Evolutionary conservation across 1,140 invertebrate species (phyloP), one percentile per base, ranked within the genome.

Genomic region (Heliconius hewitsoni): DNA sequence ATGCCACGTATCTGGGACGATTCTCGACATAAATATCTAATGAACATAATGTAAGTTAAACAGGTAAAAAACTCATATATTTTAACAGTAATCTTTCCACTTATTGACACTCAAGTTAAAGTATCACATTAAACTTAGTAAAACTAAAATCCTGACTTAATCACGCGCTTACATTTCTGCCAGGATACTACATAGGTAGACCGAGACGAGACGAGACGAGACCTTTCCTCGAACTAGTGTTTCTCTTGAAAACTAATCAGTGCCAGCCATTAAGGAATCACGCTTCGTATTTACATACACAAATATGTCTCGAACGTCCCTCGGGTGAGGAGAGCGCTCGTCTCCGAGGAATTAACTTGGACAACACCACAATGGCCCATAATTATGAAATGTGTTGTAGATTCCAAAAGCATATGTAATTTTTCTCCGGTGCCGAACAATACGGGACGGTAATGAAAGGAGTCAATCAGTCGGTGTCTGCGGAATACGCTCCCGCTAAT

Each of bases 381-480:
- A 93, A 94, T 94, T 94, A 93, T 94, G 93, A 94, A 93, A 93
- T 94, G 93, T 94, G 93, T 93, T 90, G 91, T 91, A 19, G 88
- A 93, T 93, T 92, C 86, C 83, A 82, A 87, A 87, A 88, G 89
- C 86, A 88, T 87, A 80, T 85, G 91, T 82, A 90, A 94, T 93
- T 93, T 93, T 93, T 93, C 92, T 92, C 82, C 83, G 81, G 82
- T 74, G 79, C 78, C 89, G 91, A 92, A 94, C 93, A 94, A 94
- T 93, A 86, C 84, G 84, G 77, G 85, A 80, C 88, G 75, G 89
- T 94, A 94, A 94, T 94, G 93, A 93, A 94, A 93, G 90, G 90
- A 93, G 93, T 94, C 93, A 94, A 93, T 94, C 93, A 94, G 91
- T 86, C 82, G 85, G 85, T 87, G 91, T 91, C 91, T 88, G 92